Percentiles rank a stretch among this genome's conserved stretches.
These are phyloP conservation scores for Cheilosia soror DNA, from an alignment of 2,888 invertebrate species.

Conservation along the genomic window DNA sequence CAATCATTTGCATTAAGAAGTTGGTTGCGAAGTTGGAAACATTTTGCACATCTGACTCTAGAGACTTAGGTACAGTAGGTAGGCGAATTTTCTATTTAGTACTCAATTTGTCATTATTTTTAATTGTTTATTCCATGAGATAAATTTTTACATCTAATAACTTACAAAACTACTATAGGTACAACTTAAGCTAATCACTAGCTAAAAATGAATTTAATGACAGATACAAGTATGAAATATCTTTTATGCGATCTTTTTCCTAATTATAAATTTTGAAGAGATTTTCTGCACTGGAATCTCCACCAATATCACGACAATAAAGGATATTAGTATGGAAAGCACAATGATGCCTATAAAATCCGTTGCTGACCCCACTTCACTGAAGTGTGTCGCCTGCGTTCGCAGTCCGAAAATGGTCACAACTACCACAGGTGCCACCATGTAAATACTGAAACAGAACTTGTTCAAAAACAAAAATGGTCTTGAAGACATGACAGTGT, in stretches of 20 bases:
- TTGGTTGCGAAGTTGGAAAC: too few relatives aligned
- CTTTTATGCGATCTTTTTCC: conserved; percentile 17
- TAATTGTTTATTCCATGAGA: background rate
- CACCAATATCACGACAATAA: conserved; percentile 77
- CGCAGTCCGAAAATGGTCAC: conserved; percentile 77
- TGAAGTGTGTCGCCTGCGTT: conserved; percentile 78
- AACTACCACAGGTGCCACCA: conserved; percentile 80
- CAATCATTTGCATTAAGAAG: too few relatives aligned
- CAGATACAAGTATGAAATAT: background rate
- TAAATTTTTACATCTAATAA: background rate
- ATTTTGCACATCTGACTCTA: too few relatives aligned
- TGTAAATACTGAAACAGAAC: conserved; percentile 80
- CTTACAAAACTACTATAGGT: background rate
- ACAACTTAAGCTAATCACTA: background rate
- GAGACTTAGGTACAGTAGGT: too few relatives aligned
- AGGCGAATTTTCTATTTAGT: too few relatives aligned
- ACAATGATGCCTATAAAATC: conserved; percentile 78
- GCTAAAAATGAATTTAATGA: background rate
- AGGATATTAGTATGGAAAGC: conserved; percentile 76
- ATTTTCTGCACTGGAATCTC: conserved; percentile 79
- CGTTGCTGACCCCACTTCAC: conserved; percentile 78
- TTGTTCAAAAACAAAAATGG: conserved; percentile 79
- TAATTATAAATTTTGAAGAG: conserved; percentile 75
- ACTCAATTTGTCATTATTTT: too few relatives aligned
- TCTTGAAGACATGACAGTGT: conserved; percentile 77